phyloP scores from a whole-genome alignment of 2,113 vertebrate species.

The Dipodomys merriami region DNA sequence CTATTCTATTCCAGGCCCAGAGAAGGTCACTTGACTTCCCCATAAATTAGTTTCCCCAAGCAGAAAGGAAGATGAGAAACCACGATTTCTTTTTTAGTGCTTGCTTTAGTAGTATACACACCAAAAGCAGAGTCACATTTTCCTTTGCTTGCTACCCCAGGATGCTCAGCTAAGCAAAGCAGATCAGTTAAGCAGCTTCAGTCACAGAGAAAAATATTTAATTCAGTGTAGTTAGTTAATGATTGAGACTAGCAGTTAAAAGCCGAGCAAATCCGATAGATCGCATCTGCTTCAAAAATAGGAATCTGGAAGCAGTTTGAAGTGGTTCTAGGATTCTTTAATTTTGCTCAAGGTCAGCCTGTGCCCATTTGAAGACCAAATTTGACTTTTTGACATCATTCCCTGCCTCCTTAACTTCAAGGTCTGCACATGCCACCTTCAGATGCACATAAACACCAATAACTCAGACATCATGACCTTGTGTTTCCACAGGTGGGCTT shows the following conservation, averaged over 20 bases:
- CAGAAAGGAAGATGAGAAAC: conserved; percentile 51
- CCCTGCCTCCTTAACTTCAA: neutral
- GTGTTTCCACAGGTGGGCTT: neutral
- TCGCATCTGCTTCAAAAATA: conserved; percentile 46
- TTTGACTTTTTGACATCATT: conserved; percentile 43
- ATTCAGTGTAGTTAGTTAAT: conserved; percentile 39
- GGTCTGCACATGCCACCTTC: neutral
- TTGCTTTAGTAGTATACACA: neutral
- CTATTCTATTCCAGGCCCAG: conserved; percentile 7
- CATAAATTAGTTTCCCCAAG: neutral
- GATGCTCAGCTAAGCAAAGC: neutral
- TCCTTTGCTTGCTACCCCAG: neutral
- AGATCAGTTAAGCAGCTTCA: conserved; percentile 44
- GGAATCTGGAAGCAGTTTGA: conserved; percentile 50
- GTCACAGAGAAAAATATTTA: conserved; percentile 45
- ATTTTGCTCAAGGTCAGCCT: conserved; percentile 61
- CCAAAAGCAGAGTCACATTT: neutral
- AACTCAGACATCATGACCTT: neutral
- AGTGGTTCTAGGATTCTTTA: neutral
- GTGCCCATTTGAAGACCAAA: conserved; percentile 39
- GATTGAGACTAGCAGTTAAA: neutral
- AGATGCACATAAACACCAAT: neutral
- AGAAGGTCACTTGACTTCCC: conserved; percentile 27
- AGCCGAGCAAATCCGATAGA: conserved; percentile 45
- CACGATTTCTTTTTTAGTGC: conserved; percentile 28